Evolutionary conservation across 2,113 vertebrate species (phyloP), one percentile per base, ranked within the genome.

Genomic region (Desmodus rotundus): DNA sequence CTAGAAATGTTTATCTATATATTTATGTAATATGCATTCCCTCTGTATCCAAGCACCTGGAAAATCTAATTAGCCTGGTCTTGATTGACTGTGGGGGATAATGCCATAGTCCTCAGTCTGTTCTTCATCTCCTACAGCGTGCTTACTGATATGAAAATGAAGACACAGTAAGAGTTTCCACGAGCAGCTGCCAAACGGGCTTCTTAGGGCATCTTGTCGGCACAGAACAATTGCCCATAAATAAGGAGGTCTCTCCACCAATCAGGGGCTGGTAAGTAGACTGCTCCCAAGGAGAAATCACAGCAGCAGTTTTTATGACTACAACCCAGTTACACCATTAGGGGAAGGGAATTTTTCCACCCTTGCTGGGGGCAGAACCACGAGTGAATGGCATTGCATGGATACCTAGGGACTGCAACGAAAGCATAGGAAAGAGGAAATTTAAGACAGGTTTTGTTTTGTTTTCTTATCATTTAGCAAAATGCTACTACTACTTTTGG

Each of bases 51-150:
- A 90, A 95, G 94, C 76, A 93, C 89, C 96, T 97, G 97, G 92
- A 96, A 96, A 97, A 97, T 78, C 58, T 83, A 96, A 95, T 97
- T 95, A 96, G 92, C 72, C 81, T 77, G 52, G 65, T 73, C 83
- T 87, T 95, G 96, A 96, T 82, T 89, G 92, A 95, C 83, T 88
- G 76, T 56, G 54, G 33, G 72, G 77, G 80, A 54, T 70, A 95
- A 88, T 73, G 67, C 73, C 73, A 61, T 0, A 19, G 19, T 83
- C 83, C 80, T 77, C 61, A 38, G 74, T 91, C 86, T 96, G 87
- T 58, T 93, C 70, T 96, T 93, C 31, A 14, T 89, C 93, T 92
- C 92, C 89, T 73, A n/a, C 54, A 81, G 92, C 0, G 12, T 67
- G 91, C 73, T 94, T 52, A 77, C 81, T 68, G 89, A 77, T 94